Percentiles rank a stretch among this genome's conserved stretches.
phyloP scores from a whole-genome alignment of 1,140 invertebrate genomes.

The Stegodyphus mimosarum region DNA sequence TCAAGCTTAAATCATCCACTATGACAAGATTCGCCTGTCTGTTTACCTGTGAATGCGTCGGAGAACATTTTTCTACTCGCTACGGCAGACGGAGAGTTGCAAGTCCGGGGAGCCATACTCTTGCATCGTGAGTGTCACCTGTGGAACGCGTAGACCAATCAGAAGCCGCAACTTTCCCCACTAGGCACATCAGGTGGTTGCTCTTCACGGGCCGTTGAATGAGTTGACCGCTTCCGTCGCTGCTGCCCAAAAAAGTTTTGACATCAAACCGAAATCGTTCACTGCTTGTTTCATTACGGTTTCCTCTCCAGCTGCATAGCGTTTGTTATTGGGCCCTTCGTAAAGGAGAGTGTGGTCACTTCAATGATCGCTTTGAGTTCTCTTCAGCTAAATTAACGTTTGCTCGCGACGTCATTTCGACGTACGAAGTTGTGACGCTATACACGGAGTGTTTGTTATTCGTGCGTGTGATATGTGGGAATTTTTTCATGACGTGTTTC shows the following conservation, averaged over 20 bases:
- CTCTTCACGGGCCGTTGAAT: slow-evolving; percentile 52
- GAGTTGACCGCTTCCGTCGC: slow-evolving; percentile 43
- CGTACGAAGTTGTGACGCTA: neutral
- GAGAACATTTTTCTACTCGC: no score
- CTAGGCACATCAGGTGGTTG: slow-evolving; percentile 43
- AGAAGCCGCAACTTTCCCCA: neutral
- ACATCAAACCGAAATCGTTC: neutral
- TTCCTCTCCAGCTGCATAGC: neutral
- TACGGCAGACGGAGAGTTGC: no score
- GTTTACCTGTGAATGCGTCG: no score
- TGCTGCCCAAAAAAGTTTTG: neutral
- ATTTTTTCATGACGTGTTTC: neutral
- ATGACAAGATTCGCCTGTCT: no score
- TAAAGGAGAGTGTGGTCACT: neutral
- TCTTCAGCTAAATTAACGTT: neutral
- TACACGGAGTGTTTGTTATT: neutral
- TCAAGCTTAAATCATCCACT: no score
- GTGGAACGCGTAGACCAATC: slow-evolving; percentile 21
- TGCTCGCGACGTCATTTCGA: neutral
- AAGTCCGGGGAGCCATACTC: neutral
- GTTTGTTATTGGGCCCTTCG: neutral
- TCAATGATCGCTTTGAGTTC: neutral
- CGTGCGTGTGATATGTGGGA: neutral
- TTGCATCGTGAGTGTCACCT: slow-evolving; percentile 17
- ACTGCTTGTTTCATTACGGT: neutral